Percentiles rank a stretch among this genome's conserved stretches.
Evolutionary conservation across 2,797 vertebrate species (phyloP).

Genomic region (Smutsia temminckii): DNA sequence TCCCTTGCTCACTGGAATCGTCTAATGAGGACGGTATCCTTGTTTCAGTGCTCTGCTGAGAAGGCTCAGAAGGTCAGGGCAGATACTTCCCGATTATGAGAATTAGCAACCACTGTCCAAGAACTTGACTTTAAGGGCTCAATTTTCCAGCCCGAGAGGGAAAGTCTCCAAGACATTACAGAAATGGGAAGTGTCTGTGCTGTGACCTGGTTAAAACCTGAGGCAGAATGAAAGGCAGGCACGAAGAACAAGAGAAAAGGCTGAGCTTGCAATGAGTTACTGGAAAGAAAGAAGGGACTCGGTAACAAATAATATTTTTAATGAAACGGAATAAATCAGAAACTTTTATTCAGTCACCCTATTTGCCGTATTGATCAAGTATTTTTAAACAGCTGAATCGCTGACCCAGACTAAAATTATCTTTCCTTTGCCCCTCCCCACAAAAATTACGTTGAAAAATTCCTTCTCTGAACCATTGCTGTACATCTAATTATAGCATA

Average conservation of each 20-base stretch:
- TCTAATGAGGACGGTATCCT: not conserved
- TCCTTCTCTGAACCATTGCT: not conserved
- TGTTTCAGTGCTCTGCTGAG: not conserved
- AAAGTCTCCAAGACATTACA: slow-evolving; percentile 34
- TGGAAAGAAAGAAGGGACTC: slow-evolving; percentile 19
- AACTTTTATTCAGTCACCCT: not conserved
- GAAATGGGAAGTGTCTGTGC: slow-evolving; percentile 39
- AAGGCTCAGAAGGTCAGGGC: not conserved
- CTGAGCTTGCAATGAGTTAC: not conserved
- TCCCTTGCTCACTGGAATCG: slow-evolving; percentile 1
- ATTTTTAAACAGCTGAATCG: slow-evolving; percentile 61
- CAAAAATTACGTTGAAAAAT: slow-evolving; percentile 11
- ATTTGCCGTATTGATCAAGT: not conserved
- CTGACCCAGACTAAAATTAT: slow-evolving; percentile 47
- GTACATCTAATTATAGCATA: slow-evolving; percentile 62
- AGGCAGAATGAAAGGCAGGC: slow-evolving; percentile 49
- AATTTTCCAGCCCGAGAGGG: slow-evolving; percentile 61
- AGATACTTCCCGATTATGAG: slow-evolving; percentile 46
- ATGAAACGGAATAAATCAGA: slow-evolving; percentile 16
- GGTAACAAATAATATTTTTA: slow-evolving; percentile 11
- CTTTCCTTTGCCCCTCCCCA: not conserved
- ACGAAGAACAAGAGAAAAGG: not conserved
- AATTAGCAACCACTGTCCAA: slow-evolving; percentile 65
- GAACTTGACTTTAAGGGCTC: slow-evolving; percentile 37
- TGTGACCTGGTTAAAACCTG: slow-evolving; percentile 59